Base-by-base conservation (phyloP, 2,888 invertebrate species). In the Lithophane ornitopus region DNA sequence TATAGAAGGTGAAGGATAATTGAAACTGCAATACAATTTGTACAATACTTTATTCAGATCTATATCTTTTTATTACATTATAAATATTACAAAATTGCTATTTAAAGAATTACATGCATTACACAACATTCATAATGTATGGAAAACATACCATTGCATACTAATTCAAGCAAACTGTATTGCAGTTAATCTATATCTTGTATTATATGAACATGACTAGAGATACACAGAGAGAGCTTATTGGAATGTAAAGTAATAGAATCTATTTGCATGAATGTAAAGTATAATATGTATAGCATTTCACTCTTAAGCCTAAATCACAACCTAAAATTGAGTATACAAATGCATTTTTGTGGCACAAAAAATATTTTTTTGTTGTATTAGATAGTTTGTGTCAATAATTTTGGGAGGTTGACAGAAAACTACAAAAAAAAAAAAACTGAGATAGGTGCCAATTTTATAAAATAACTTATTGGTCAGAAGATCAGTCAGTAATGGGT, bases 21-120 rank as follows among this genome's bases (percentile, higher is more conserved):
- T 94, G 91, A 97, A 97, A 97, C 97, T 97, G 97, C 97, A 97
- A 97, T 97, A 96, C 97, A 96, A 94, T 94, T 95, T 95, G 93
- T 93, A 90, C 89, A 94, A 92, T 91, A 88, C 78, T 95, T 96
- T 96, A 95, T 96, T 96, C 84, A 94, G 91, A 92, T 92, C 90
- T 90, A 89, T 92, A 87, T 89, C 91, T 87, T 80, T 81, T 81
- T n/a, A 74, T 61, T 89, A 87, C 90, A 89, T 84, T 88, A 87
- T 89, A 91, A 91, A 88, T 91, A 88, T 91, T 92, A 94, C 92
- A 94, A 92, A 90, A 89, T 87, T 90, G 90, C 89, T 89, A 88
- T 86, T 88, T 90, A 86, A 91, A 91, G 88, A 93, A 88, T 91
- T 89, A 93, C 91, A 94, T 93, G 92, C 91, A 91, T 88, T 86